phyloP scores from a whole-genome alignment of 2,888 invertebrate genomes.

The Ophion costatus region DNA sequence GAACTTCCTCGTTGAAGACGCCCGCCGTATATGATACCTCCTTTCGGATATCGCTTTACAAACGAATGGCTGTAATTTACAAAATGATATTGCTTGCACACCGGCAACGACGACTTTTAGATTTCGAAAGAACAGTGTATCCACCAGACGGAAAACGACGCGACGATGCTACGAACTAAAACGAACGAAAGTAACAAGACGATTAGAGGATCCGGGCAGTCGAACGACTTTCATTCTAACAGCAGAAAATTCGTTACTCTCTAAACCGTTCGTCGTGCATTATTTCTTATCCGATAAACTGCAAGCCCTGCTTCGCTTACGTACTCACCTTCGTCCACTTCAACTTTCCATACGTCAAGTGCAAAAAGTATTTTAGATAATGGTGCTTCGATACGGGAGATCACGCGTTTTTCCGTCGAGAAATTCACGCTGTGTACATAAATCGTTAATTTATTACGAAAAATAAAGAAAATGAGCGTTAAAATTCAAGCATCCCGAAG shows the following conservation, averaged over 20 bases:
- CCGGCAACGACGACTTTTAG: neutral
- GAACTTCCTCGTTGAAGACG: neutral
- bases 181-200: too few species aligned
- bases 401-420: neutral
- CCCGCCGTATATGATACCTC: neutral
- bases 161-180: neutral
- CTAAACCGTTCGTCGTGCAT: too few species aligned
- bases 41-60: constrained; percentile 28
- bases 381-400: neutral
- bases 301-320: neutral
- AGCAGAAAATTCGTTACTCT: too few species aligned
- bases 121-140: neutral
- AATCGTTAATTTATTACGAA: constrained; percentile 50
- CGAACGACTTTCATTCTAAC: too few species aligned
- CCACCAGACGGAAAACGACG: neutral
- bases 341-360: neutral
- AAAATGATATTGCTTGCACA: neutral
- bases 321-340: neutral
- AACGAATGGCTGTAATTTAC: constrained; percentile 22
- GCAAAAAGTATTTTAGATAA: neutral
- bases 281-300: neutral
- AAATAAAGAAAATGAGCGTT: constrained; percentile 25
- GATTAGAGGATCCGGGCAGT: too few species aligned
- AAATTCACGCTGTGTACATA: constrained; percentile 55
- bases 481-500: neutral